phyloP scores from a whole-genome alignment of 2,797 vertebrate genomes.

The Malacoraja senta region DNA sequence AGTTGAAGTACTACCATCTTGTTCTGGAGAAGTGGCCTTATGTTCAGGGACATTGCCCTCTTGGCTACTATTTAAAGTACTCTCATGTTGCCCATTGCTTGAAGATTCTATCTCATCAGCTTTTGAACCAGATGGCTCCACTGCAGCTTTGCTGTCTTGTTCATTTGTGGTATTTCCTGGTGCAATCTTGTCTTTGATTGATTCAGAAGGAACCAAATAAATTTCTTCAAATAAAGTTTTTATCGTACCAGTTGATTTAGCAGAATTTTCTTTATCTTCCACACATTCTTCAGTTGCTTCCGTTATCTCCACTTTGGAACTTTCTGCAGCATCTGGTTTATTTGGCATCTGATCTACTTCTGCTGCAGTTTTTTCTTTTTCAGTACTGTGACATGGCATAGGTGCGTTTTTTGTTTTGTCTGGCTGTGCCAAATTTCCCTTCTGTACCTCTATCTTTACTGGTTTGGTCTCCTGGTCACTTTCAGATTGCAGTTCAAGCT shows the following conservation, averaged over 20 bases:
- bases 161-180: conserved; percentile 48
- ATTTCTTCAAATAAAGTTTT: conserved; percentile 46
- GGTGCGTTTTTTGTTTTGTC: conserved; percentile 40
- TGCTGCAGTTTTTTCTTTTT: conserved; percentile 35
- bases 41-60: conserved; percentile 45
- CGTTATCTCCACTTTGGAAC: conserved; percentile 48
- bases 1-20: conserved; percentile 39
- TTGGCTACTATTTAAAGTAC: conserved; percentile 38
- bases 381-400: conserved; percentile 42
- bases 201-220: conserved; percentile 45
- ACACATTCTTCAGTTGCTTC: conserved; percentile 42
- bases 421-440: conserved; percentile 42
- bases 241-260: conserved; percentile 42
- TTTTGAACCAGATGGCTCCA: conserved; percentile 48
- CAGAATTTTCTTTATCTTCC: conserved; percentile 42
- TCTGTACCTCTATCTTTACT: conserved; percentile 41
- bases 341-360: conserved; percentile 40
- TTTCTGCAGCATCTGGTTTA: conserved; percentile 46
- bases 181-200: conserved; percentile 49
- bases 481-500: conserved; percentile 41
- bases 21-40: conserved; percentile 37
- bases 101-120: conserved; percentile 45
- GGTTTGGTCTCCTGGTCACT: conserved; percentile 40
- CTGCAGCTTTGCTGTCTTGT: conserved; percentile 52
- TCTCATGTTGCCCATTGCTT: background rate